A percentile compares a stretch with the other conserved stretches of the same genome.
Conservation (phyloP, 2,888 invertebrate genomes). For the Sthenelais limicola region DNA sequence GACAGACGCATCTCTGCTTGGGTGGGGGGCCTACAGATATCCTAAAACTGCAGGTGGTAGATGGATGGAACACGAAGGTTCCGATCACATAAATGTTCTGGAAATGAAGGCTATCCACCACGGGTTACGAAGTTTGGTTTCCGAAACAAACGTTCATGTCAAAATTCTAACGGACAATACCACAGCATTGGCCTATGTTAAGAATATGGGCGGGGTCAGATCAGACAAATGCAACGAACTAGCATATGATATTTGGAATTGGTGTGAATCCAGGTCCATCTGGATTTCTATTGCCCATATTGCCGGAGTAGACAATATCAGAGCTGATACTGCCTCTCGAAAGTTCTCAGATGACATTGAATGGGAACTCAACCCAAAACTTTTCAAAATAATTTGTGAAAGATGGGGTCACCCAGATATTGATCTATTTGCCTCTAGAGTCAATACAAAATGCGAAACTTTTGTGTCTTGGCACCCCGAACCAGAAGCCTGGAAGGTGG, state of each 20-base stretch:
- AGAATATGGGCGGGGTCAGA: background rate
- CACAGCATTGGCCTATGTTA: conserved; percentile 4
- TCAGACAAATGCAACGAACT: background rate
- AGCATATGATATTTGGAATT: background rate
- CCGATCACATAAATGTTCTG: conserved; percentile 1
- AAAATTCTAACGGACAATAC: conserved; percentile 8
- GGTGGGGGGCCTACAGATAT: background rate
- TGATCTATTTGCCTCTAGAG: conserved; percentile 2
- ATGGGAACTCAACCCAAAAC: background rate
- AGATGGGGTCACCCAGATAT: background rate
- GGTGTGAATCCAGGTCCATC: background rate
- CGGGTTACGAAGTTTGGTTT: background rate
- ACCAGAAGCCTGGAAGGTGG: background rate
- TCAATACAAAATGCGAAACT: background rate
- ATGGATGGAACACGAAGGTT: background rate
- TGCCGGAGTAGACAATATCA: background rate
- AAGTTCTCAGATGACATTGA: background rate
- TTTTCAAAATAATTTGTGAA: background rate
- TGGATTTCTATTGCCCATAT: background rate
- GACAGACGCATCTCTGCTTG: background rate
- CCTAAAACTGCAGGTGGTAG: background rate
- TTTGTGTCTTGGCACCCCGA: background rate
- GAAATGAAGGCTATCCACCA: background rate
- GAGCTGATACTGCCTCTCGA: background rate
- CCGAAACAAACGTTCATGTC: background rate